Conservation (phyloP, 2,888 invertebrate genomes). For the Anodontia alba region DNA sequence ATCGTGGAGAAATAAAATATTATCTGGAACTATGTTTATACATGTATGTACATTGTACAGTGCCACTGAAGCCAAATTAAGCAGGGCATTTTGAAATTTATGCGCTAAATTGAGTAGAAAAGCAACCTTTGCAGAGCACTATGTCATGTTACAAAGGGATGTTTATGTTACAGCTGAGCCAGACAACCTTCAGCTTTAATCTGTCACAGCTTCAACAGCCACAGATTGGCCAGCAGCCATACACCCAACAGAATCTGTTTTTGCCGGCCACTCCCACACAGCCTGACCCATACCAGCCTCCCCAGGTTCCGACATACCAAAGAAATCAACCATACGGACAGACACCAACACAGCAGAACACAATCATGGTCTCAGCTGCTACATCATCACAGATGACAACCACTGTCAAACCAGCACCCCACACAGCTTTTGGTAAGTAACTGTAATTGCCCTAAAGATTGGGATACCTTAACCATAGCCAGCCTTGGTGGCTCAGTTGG, state of each 20-base stretch:
- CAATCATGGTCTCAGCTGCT: conserved; percentile 93
- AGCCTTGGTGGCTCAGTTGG: no score
- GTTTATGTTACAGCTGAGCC: conserved; percentile 59
- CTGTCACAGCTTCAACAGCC: conserved; percentile 75
- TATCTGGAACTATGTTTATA: no score
- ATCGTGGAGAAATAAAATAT: no score
- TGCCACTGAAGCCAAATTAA: no score
- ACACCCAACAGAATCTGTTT: conserved; percentile 85
- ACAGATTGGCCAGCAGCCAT: conserved; percentile 76
- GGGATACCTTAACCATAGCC: neutral
- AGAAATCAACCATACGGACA: conserved; percentile 68
- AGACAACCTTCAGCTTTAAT: conserved; percentile 87
- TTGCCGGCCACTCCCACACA: conserved; percentile 88
- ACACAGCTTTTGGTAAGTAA: conserved; percentile 70
- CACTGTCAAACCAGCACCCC: conserved; percentile 88
- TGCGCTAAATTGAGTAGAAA: no score
- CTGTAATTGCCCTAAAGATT: no score
- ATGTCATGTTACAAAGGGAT: no score
- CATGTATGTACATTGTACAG: no score
- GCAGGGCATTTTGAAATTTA: no score
- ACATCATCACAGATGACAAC: conserved; percentile 95
- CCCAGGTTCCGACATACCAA: conserved; percentile 61
- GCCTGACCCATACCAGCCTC: conserved; percentile 67
- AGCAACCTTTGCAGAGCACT: no score
- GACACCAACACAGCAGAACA: conserved; percentile 91